Conservation (phyloP, 2,888 invertebrate species). For the Cantharis nigra region DNA sequence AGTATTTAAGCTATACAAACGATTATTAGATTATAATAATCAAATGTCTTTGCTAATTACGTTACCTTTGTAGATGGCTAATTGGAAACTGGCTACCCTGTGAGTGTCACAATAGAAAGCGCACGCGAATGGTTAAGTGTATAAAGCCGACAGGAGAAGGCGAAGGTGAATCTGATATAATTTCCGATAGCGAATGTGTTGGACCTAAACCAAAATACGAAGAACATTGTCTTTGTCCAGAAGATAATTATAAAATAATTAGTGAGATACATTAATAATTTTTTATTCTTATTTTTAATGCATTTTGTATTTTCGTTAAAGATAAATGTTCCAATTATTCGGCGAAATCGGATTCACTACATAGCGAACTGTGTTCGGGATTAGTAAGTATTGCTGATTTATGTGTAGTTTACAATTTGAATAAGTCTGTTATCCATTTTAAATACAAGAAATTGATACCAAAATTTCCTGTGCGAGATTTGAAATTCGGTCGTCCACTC, state of each 20-base stretch:
- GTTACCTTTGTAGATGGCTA: conserved; percentile 45
- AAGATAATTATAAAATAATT: no score
- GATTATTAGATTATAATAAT: neutral
- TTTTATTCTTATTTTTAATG: neutral
- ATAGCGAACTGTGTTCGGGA: neutral
- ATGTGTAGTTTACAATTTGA: neutral
- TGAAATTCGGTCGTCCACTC: neutral
- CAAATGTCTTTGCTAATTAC: neutral
- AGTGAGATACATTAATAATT: neutral
- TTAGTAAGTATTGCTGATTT: neutral
- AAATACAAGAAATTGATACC: neutral
- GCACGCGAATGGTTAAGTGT: conserved; percentile 46
- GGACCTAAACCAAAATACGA: conserved; percentile 46
- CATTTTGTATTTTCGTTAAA: neutral
- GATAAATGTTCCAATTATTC: neutral
- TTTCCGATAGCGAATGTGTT: conserved; percentile 46
- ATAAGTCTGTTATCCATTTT: neutral
- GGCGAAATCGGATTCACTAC: neutral
- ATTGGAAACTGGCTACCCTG: conserved; percentile 51
- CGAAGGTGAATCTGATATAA: conserved; percentile 47
- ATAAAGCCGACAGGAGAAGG: conserved; percentile 48
- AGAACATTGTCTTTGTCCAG: conserved; percentile 38
- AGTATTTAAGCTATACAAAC: no score
- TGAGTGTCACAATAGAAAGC: conserved; percentile 42
- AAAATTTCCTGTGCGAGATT: neutral